A percentile compares a stretch with the other conserved stretches of the same genome.
These are phyloP conservation scores for Colletes collaris DNA, from an alignment of 2,888 invertebrate species.

Conservation along the genomic window DNA sequence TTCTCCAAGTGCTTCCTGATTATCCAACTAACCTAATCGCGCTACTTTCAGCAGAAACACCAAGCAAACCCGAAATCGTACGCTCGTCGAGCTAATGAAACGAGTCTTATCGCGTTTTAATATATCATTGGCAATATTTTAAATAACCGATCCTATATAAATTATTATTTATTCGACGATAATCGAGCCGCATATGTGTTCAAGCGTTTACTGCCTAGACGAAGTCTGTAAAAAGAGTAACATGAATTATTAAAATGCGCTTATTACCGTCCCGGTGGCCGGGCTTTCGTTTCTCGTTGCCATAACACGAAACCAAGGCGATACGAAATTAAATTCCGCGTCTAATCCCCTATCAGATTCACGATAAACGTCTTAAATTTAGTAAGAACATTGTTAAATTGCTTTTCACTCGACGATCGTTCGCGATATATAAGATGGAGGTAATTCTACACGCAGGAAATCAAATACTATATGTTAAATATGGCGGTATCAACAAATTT, in stretches of 20 bases:
- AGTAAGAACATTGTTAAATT: constrained; percentile 5
- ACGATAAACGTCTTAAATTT: not conserved
- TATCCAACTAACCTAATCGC: too few relatives aligned
- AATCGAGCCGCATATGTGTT: not conserved
- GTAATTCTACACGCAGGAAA: too few relatives aligned
- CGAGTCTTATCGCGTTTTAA: too few relatives aligned
- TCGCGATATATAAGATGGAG: not conserved
- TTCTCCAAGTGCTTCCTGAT: too few relatives aligned
- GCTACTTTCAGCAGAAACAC: too few relatives aligned
- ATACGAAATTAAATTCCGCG: constrained; percentile 19
- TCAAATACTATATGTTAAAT: too few relatives aligned
- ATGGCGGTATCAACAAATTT: too few relatives aligned
- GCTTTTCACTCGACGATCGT: not conserved
- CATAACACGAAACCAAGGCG: not conserved
- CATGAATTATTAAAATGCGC: constrained; percentile 39
- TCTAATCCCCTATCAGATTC: not conserved
- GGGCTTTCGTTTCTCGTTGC: constrained; percentile 20
- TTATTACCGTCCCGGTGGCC: constrained; percentile 9
- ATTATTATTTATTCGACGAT: not conserved
- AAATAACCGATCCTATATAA: too few relatives aligned
- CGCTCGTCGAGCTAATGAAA: too few relatives aligned
- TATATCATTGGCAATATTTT: too few relatives aligned
- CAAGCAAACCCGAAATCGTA: too few relatives aligned
- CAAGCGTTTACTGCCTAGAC: constrained; percentile 29
- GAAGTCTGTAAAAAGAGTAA: constrained; percentile 17